phyloP scores from a whole-genome alignment of 2,113 vertebrate genomes.

The Cricetomys ansorgei region DNA sequence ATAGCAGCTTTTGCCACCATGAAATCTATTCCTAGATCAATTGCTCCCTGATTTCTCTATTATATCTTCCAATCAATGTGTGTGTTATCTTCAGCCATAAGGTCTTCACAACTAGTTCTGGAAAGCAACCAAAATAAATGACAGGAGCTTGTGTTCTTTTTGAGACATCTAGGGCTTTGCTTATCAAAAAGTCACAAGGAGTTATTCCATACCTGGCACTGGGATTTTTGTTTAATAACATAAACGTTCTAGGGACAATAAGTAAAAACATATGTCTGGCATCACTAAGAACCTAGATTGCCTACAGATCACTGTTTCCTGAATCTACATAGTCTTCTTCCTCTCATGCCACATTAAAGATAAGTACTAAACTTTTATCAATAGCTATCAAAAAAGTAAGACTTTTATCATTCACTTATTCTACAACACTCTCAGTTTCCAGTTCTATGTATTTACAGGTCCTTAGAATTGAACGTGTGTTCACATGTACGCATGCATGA shows the following conservation, averaged over 20 bases:
- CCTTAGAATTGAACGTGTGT: not conserved
- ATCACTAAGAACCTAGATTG: not conserved
- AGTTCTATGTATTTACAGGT: not conserved
- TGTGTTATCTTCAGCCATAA: not conserved
- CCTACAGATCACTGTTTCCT: not conserved
- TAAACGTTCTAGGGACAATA: not conserved
- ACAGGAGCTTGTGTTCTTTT: not conserved
- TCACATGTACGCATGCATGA: fast-evolving
- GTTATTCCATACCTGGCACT: not conserved
- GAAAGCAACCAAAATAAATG: not conserved
- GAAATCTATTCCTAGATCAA: not conserved
- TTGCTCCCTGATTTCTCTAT: not conserved
- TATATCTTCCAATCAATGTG: not conserved
- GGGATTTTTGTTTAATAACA: not conserved
- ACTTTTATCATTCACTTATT: not conserved
- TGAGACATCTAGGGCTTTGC: not conserved
- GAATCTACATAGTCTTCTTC: not conserved
- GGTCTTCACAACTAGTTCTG: not conserved
- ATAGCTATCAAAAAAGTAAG: not conserved
- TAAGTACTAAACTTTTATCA: not conserved
- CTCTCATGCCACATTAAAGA: not conserved
- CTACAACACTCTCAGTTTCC: not conserved
- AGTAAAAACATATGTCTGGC: not conserved
- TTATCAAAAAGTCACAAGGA: not conserved
- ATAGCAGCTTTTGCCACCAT: not conserved